Evolutionary conservation across 2,888 invertebrate genomes (phyloP).

Genomic region (Crocallis elinguaria): DNA sequence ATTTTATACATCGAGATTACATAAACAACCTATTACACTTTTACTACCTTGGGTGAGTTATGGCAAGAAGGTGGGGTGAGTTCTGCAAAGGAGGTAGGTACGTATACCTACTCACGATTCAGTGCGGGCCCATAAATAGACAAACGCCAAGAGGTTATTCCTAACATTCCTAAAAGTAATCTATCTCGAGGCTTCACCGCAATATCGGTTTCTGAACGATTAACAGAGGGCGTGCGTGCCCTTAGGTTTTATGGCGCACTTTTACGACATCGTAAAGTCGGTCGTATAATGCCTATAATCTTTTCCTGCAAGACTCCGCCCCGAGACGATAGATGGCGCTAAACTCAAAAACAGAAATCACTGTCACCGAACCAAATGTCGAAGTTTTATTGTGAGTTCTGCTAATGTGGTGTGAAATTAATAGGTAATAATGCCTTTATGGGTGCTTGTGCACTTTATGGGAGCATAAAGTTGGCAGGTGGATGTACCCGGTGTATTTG

Average conservation of each 20-base stretch:
- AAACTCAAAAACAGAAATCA: slow-evolving; percentile 75
- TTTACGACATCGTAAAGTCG: slow-evolving; percentile 82
- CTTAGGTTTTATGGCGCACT: slow-evolving; percentile 82
- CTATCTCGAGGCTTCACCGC: slow-evolving; percentile 81
- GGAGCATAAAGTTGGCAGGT: slow-evolving; percentile 77
- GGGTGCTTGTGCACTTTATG: slow-evolving; percentile 80
- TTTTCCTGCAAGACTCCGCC: slow-evolving; percentile 72
- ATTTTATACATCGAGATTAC: slow-evolving; percentile 35
- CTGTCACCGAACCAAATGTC: slow-evolving; percentile 76
- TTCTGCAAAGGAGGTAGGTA: slow-evolving; percentile 43
- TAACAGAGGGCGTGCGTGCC: slow-evolving; percentile 84
- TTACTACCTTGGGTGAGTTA: slow-evolving; percentile 25
- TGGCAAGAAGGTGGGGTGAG: slow-evolving; percentile 9
- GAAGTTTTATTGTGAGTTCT: slow-evolving; percentile 84
- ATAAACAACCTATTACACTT: slow-evolving; percentile 41
- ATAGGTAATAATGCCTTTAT: slow-evolving; percentile 84
- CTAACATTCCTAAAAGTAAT: slow-evolving; percentile 76
- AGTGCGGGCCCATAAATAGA: slow-evolving; percentile 72
- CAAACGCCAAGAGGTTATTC: slow-evolving; percentile 78
- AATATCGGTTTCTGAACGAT: slow-evolving; percentile 85
- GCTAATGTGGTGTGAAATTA: slow-evolving; percentile 85
- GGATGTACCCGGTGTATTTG: slow-evolving; percentile 68
- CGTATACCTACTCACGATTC: slow-evolving; percentile 48
- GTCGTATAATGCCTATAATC: slow-evolving; percentile 81
- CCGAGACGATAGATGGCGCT: slow-evolving; percentile 74